A percentile compares a stretch with the other conserved stretches of the same genome.
These are phyloP conservation scores for Philotrypesis tridentata DNA, from an alignment of 1,140 invertebrate species.

Conservation along the genomic window DNA sequence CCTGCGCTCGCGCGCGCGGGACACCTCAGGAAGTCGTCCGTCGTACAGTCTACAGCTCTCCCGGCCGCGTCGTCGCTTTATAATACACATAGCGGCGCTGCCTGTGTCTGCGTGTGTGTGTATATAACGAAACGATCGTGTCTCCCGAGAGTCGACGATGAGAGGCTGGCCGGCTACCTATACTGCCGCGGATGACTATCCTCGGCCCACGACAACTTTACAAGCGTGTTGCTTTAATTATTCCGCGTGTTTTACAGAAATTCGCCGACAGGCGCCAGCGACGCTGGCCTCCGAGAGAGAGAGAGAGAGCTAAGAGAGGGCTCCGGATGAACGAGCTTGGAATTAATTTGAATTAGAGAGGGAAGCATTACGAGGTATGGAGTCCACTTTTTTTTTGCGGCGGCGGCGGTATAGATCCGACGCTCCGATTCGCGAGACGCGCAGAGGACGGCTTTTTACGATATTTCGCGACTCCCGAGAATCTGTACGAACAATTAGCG, in stretches of 20 bases:
- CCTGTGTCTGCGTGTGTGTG: too few species aligned
- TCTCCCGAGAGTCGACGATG: slow-evolving; percentile 20
- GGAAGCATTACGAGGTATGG: slow-evolving; percentile 26
- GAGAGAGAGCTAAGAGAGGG: too few species aligned
- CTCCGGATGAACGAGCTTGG: slow-evolving; percentile 32
- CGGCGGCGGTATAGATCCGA: too few species aligned
- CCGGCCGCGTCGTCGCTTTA: too few species aligned
- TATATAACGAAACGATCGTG: not conserved
- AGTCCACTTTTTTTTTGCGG: not conserved
- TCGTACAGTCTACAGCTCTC: slow-evolving; percentile 12
- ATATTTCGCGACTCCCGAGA: too few species aligned
- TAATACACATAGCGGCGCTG: too few species aligned
- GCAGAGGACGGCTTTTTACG: too few species aligned
- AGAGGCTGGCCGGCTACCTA: too few species aligned
- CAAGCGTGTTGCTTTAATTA: slow-evolving; percentile 51
- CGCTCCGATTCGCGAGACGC: too few species aligned
- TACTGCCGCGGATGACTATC: not conserved
- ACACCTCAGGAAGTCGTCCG: slow-evolving; percentile 35
- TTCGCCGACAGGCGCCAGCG: slow-evolving; percentile 43
- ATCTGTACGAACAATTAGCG: too few species aligned
- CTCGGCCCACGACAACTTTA: slow-evolving; percentile 44
- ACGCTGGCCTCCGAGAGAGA: not conserved
- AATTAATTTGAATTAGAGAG: slow-evolving; percentile 42
- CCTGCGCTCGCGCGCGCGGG: not conserved
- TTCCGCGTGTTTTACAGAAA: slow-evolving; percentile 48